Conservation (phyloP, 2,797 vertebrate genomes). For the Anas georgica region DNA sequence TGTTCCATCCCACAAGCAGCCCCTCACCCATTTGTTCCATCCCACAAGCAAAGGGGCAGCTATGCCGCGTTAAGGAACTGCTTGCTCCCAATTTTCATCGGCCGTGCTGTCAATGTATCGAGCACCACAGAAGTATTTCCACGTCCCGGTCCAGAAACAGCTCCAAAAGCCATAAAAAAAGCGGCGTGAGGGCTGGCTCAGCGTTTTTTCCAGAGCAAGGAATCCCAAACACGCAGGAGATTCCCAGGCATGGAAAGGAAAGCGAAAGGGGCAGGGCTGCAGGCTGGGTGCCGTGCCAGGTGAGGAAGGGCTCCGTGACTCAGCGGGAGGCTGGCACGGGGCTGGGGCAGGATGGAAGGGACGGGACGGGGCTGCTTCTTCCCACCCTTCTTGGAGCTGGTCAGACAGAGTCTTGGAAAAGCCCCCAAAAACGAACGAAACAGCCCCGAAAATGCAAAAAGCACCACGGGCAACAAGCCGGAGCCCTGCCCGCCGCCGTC, state of each 20-base stretch:
- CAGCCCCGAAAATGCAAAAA: fast-evolving
- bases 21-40: not conserved
- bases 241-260: not conserved
- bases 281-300: fast-evolving
- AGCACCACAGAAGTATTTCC: not conserved
- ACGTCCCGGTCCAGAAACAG: no score
- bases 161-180: not conserved
- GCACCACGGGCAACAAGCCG: fast-evolving
- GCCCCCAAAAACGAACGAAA: not conserved
- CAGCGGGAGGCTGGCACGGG: fast-evolving
- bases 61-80: no score
- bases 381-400: not conserved
- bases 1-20: not conserved
- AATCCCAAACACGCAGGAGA: not conserved
- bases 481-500: fast-evolving
- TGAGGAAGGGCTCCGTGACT: not conserved
- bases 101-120: not conserved
- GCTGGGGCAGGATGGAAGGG: fast-evolving
- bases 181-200: not conserved
- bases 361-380: not conserved
- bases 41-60: not conserved
- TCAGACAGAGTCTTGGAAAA: not conserved
- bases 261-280: not conserved
- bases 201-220: not conserved
- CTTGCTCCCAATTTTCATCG: not conserved